Evolutionary conservation across 1,140 invertebrate genomes (phyloP), one percentile per base, ranked within the genome.

Genomic region (Papilio polyxenes): DNA sequence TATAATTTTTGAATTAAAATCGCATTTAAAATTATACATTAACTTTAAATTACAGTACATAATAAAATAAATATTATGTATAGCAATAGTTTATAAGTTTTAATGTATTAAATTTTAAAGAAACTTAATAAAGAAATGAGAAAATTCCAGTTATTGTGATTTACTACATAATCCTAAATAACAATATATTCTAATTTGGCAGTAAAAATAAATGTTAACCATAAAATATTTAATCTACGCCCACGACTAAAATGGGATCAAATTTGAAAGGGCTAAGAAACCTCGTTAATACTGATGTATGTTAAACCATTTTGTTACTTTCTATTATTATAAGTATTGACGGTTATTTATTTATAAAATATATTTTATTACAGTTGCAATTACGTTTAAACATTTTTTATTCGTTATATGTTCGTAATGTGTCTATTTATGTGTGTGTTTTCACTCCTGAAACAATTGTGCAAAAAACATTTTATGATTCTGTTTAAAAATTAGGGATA

Each of bases 231-330:
- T 59, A 59, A 59, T 59, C 56, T 59, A 59, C 56, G 56, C 56
- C 56, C 56, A 59, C 56, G 56, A 8, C 7, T 20, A 9, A 17
- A 59, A 59, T 59, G n/a, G 56, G 10, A 72, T 37, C 37, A 37
- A 31, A 72, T 72, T 72, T 37, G 11, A 72, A 37, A 72, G 65
- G 65, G 65, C 65, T 59, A 59, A 72, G 62, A 65, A 65, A 65
- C 23, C 62, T 65, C 31, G 20, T 65, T 65, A 65, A 65, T 65
- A 9, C 23, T 65, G 62, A 65, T 37, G 31, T 65, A 65, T 65
- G 62, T 65, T 13, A 59, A 31, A 65, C 2, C 2, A 65, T 65
- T 65, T 31, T 65, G 6, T 65, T 31, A 13, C 62, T 65, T 31
- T 65, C 62, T 37, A 65, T 31, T 65, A 65, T 65, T 13, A 65